Conservation (phyloP, 2,888 invertebrate genomes). For the Luffia ferchaultella region DNA sequence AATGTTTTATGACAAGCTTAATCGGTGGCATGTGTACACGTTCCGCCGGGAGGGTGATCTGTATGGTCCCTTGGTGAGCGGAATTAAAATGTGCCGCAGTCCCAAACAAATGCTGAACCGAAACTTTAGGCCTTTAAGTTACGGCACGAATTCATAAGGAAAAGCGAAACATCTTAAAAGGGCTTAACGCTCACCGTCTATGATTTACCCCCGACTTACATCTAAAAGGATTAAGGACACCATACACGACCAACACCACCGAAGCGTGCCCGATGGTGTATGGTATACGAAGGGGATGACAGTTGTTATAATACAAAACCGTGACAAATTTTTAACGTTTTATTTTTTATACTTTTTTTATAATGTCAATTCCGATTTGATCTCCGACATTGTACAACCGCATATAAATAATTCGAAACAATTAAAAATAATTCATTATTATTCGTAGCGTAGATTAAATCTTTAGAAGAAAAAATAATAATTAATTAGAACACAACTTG, state of each 20-base stretch:
- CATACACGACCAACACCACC: conserved; percentile 38
- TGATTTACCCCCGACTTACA: conserved; percentile 38
- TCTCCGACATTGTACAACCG: conserved; percentile 61
- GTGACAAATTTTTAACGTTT: conserved; percentile 51
- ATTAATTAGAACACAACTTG: conserved; percentile 56
- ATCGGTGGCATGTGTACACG: conserved; percentile 18
- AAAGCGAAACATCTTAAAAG: conserved; percentile 40
- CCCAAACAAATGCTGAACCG: conserved; percentile 44
- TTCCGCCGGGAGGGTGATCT: conserved; percentile 37
- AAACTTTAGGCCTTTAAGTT: conserved; percentile 61
- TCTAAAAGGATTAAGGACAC: conserved; percentile 28
- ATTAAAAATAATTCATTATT: conserved; percentile 60
- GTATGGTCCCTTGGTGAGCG: conserved; percentile 34
- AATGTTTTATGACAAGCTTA: conserved; percentile 33
- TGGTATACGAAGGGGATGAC: conserved; percentile 27
- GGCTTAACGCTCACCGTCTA: conserved; percentile 45
- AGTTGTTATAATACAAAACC: conserved; percentile 47
- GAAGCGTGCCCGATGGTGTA: conserved; percentile 37
- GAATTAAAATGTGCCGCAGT: conserved; percentile 39
- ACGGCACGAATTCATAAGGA: conserved; percentile 43
- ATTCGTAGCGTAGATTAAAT: conserved; percentile 61
- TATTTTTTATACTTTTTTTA: conserved; percentile 59
- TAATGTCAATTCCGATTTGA: conserved; percentile 54
- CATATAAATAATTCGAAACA: conserved; percentile 64
- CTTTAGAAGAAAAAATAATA: conserved; percentile 42